These are phyloP conservation scores for Microctenopoma stevenorrisi DNA, from an alignment of 2,797 vertebrate species.

Conservation along the genomic window DNA sequence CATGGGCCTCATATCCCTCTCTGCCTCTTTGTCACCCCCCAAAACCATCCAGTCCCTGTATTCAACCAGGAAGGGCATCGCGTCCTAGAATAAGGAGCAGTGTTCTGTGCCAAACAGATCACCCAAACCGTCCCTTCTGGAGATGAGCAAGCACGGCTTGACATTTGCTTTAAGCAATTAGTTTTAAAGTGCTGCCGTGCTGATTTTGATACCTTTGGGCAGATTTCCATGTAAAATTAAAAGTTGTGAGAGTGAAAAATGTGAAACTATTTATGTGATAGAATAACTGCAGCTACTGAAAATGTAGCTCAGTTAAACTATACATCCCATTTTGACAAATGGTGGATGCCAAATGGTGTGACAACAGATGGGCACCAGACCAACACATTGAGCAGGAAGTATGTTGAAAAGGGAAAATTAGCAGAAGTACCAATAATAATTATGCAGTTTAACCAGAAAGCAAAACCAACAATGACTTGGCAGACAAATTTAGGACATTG, in stretches of 20 bases:
- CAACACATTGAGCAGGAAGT: slow-evolving; percentile 22
- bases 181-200: not conserved
- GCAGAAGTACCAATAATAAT: slow-evolving; percentile 34
- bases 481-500: slow-evolving; percentile 38
- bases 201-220: not conserved
- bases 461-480: slow-evolving; percentile 57
- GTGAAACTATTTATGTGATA: slow-evolving; percentile 37
- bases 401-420: slow-evolving; percentile 19
- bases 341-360: too few relatives aligned
- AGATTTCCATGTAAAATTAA: not conserved
- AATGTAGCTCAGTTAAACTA: slow-evolving; percentile 77
- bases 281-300: slow-evolving; percentile 61
- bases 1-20: slow-evolving; percentile 79
- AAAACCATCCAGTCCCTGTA: slow-evolving; percentile 41
- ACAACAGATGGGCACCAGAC: not conserved
- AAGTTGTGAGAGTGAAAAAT: not conserved
- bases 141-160: slow-evolving; percentile 66
- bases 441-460: slow-evolving; percentile 56
- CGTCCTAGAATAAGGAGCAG: slow-evolving; percentile 87
- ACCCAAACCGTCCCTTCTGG: slow-evolving; percentile 78
- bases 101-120: slow-evolving; percentile 91
- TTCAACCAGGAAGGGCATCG: slow-evolving; percentile 85
- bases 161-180: slow-evolving; percentile 74
- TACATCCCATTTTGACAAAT: slow-evolving; percentile 82
- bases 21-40: slow-evolving; percentile 58